These are phyloP conservation scores for Karalla daura DNA, from an alignment of 2,797 vertebrate genomes.

Conservation along the genomic window DNA sequence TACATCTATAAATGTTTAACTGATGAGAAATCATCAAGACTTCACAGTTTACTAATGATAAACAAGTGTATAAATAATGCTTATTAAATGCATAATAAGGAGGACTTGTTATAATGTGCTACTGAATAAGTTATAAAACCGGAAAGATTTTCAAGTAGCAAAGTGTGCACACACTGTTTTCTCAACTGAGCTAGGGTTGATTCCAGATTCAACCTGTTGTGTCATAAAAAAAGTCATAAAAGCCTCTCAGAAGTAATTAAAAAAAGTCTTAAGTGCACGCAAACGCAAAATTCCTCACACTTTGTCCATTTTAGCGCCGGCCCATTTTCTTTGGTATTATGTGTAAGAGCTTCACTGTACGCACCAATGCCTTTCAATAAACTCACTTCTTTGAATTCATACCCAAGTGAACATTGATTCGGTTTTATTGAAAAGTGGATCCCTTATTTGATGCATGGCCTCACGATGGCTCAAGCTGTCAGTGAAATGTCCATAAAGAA, in stretches of 20 bases:
- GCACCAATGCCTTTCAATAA: slow-evolving; percentile 55
- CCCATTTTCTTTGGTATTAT: slow-evolving; percentile 38
- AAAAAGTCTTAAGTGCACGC: not conserved
- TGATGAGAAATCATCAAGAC: too few relatives aligned
- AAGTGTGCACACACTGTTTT: too few relatives aligned
- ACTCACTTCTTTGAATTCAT: slow-evolving; percentile 56
- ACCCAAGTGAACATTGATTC: slow-evolving; percentile 65
- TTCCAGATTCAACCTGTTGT: not conserved
- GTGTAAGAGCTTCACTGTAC: slow-evolving; percentile 14
- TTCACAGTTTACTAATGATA: too few relatives aligned
- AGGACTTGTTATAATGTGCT: too few relatives aligned
- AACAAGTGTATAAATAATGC: too few relatives aligned
- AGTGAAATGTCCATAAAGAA: slow-evolving; percentile 59
- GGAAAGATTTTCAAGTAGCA: too few relatives aligned
- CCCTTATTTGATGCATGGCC: slow-evolving; percentile 66
- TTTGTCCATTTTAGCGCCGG: slow-evolving; percentile 20
- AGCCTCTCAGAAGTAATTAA: not conserved
- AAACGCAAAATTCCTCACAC: not conserved
- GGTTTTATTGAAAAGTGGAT: slow-evolving; percentile 65
- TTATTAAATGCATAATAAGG: too few relatives aligned
- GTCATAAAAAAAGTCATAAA: not conserved
- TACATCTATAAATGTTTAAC: too few relatives aligned
- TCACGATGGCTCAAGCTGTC: slow-evolving; percentile 45
- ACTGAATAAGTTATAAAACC: too few relatives aligned
- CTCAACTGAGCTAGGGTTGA: too few relatives aligned